These are phyloP conservation scores for Tetragnatha versicolor DNA, from an alignment of 1,140 invertebrate species.

Conservation along the genomic window DNA sequence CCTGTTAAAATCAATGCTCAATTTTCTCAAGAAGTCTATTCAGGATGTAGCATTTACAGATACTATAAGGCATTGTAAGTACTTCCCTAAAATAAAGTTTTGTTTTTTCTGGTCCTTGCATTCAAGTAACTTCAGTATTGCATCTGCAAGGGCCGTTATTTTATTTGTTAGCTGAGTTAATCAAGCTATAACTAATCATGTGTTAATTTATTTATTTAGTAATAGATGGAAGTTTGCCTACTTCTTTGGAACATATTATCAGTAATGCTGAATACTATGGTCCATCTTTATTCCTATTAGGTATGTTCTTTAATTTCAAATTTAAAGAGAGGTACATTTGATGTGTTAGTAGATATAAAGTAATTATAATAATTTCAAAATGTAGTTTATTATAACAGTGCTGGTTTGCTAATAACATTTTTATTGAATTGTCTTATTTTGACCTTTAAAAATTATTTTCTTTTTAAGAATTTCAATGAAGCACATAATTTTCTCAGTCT, in stretches of 20 bases:
- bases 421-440: no score
- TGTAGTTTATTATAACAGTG: no score
- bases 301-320: no score
- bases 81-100: neutral
- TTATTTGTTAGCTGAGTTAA: neutral
- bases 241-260: slow-evolving; percentile 86
- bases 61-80: slow-evolving; percentile 78
- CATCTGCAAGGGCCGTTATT: neutral
- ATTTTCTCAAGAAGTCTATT: slow-evolving; percentile 88
- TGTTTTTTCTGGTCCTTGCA: neutral
- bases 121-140: neutral
- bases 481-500: no score
- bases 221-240: slow-evolving; percentile 87
- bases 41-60: slow-evolving; percentile 81
- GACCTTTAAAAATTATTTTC: no score
- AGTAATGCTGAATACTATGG: slow-evolving; percentile 94
- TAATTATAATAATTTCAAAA: no score
- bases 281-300: slow-evolving; percentile 83
- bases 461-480: no score
- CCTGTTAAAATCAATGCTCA: slow-evolving; percentile 86
- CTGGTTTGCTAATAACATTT: no score
- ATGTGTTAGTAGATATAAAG: no score
- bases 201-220: slow-evolving; percentile 65
- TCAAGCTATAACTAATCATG: neutral
- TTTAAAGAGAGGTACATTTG: no score